Conservation (phyloP, 2,888 invertebrate species). For the Thecocarcelia acutangulata region DNA sequence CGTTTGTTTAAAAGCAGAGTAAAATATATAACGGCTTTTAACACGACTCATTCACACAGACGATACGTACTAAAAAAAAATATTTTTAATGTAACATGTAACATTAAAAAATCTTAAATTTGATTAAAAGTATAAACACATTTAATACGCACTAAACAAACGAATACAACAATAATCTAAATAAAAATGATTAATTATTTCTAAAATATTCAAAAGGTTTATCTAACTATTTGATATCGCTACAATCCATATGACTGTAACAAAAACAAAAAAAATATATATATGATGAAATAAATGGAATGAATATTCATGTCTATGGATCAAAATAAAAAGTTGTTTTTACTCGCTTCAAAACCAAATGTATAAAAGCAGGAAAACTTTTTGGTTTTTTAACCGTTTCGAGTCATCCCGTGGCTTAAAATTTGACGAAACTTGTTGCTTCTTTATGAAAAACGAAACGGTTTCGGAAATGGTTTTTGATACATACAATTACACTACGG, state of each 20-base stretch:
- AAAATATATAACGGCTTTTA: constrained; percentile 36
- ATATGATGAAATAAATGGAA: constrained; percentile 21
- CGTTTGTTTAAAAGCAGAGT: constrained; percentile 15
- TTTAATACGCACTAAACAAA: constrained; percentile 13
- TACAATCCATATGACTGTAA: constrained; percentile 1
- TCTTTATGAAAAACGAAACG: too few relatives aligned
- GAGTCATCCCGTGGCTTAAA: too few relatives aligned
- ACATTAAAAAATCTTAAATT: too few relatives aligned
- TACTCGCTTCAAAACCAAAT: too few relatives aligned
- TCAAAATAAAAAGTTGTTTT: not conserved
- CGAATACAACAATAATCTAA: constrained; percentile 21
- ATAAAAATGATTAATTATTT: constrained; percentile 46
- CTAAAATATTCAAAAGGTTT: constrained; percentile 36
- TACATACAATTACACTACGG: too few relatives aligned
- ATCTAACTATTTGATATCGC: not conserved
- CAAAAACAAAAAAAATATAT: too few relatives aligned
- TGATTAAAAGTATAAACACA: too few relatives aligned
- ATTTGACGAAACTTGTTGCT: too few relatives aligned
- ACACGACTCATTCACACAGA: constrained; percentile 28
- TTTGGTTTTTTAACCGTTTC: too few relatives aligned
- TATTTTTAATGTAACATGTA: too few relatives aligned
- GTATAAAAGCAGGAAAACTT: too few relatives aligned
- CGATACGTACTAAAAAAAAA: constrained; percentile 39
- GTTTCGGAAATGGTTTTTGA: too few relatives aligned
- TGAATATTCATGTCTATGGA: constrained; percentile 24